phyloP scores from a whole-genome alignment of 1,140 invertebrate species.

The Streblospio benedicti region DNA sequence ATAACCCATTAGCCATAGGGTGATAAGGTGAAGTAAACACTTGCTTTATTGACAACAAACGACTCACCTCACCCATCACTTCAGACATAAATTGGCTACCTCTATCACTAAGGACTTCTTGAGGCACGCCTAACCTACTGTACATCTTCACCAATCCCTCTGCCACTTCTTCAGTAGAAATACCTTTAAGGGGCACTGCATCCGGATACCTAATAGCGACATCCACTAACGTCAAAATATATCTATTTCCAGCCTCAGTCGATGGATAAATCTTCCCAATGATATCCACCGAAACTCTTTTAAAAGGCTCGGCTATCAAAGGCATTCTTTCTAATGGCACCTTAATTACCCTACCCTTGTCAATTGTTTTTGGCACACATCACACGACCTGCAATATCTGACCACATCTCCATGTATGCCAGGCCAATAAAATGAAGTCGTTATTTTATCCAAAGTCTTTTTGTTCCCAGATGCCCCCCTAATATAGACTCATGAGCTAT shows the following conservation, averaged over 20 bases:
- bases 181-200: too few species aligned
- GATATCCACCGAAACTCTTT: slow-evolving; percentile 7
- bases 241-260: too few species aligned
- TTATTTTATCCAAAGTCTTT: slow-evolving; percentile 3
- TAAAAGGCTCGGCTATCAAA: slow-evolving; percentile 9
- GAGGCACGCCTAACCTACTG: too few species aligned
- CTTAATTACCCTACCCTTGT: slow-evolving; percentile 8
- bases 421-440: slow-evolving; percentile 6
- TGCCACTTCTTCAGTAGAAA: too few species aligned
- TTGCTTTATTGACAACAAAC: slow-evolving; percentile 10
- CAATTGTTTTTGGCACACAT: slow-evolving; percentile 7
- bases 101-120: too few species aligned
- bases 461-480: too few species aligned
- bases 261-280: too few species aligned
- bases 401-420: neutral
- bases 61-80: slow-evolving; percentile 1
- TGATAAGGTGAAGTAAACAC: slow-evolving; percentile 6
- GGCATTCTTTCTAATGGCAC: slow-evolving; percentile 7
- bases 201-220: too few species aligned
- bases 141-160: too few species aligned
- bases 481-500: neutral
- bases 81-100: slow-evolving; percentile 7
- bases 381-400: slow-evolving; percentile 5
- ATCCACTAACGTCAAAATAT: too few species aligned
- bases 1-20: neutral